Conservation (phyloP, 2,888 invertebrate genomes). For the Baronia brevicornis region DNA sequence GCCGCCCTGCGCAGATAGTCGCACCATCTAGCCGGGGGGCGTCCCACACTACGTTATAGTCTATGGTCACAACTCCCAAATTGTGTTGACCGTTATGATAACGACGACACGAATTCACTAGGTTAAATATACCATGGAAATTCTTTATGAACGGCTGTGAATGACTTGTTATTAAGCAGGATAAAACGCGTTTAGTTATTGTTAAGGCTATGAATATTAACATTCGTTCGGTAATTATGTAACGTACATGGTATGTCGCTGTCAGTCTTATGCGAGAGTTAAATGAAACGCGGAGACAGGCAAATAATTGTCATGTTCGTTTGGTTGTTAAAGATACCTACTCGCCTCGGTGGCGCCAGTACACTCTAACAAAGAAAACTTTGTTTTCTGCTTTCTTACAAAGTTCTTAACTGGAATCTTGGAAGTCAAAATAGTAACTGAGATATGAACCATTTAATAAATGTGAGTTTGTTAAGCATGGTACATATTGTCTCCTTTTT, state of each 20-base stretch:
- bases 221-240: conserved; percentile 1
- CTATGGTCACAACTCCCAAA: no score
- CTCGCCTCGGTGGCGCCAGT: conserved; percentile 34
- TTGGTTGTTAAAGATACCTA: conserved; percentile 24
- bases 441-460: conserved; percentile 4
- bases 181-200: not conserved
- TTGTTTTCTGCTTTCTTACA: conserved; percentile 30
- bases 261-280: conserved; percentile 1
- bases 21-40: no score
- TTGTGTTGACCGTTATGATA: no score
- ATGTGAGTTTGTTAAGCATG: not conserved
- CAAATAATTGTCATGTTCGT: conserved; percentile 24
- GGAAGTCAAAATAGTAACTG: conserved; percentile 18
- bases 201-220: not conserved
- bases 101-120: no score
- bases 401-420: conserved; percentile 24
- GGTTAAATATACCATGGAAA: no score
- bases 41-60: no score
- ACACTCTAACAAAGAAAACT: conserved; percentile 27
- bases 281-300: conserved; percentile 12
- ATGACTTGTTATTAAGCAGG: no score
- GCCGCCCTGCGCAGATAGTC: no score
- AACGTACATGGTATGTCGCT: conserved; percentile 5
- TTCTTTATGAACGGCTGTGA: no score
- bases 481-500: no score